A percentile compares a stretch with the other conserved stretches of the same genome.
Conservation (phyloP, 2,888 invertebrate genomes). For the Pammene fasciana region DNA sequence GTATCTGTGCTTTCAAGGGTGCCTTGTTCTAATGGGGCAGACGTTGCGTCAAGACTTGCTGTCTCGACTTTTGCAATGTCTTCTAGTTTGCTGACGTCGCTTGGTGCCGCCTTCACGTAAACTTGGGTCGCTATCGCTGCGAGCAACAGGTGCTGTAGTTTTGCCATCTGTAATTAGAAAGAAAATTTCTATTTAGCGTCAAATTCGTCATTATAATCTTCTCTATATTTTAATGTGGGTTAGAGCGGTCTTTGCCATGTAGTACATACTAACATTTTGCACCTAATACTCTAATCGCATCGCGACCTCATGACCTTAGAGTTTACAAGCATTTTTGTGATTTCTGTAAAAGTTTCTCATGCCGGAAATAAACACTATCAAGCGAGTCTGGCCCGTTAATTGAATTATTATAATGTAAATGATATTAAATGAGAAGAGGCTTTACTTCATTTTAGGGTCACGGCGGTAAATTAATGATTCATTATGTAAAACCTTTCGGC, state of each 20-base stretch:
- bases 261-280: too few species aligned
- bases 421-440: not conserved
- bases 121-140: constrained; percentile 57
- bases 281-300: too few species aligned
- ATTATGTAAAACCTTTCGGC: constrained; percentile 22
- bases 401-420: not conserved
- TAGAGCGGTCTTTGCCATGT: too few species aligned
- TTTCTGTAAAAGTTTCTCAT: not conserved
- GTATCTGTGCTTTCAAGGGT: constrained; percentile 43
- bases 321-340: not conserved
- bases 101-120: constrained; percentile 61
- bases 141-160: constrained; percentile 50
- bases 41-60: constrained; percentile 50
- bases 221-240: not conserved
- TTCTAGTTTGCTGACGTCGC: constrained; percentile 52
- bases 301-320: too few species aligned
- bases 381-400: not conserved
- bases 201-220: not conserved
- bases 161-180: constrained; percentile 69
- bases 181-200: constrained; percentile 21
- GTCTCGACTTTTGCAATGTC: constrained; percentile 51
- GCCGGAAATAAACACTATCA: too few species aligned
- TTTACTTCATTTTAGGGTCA: constrained; percentile 5
- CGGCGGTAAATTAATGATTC: not conserved
- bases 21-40: constrained; percentile 47